Percentiles rank a stretch among this genome's conserved stretches.
Conservation (phyloP, 2,888 invertebrate species). For the Campaea margaritaria region DNA sequence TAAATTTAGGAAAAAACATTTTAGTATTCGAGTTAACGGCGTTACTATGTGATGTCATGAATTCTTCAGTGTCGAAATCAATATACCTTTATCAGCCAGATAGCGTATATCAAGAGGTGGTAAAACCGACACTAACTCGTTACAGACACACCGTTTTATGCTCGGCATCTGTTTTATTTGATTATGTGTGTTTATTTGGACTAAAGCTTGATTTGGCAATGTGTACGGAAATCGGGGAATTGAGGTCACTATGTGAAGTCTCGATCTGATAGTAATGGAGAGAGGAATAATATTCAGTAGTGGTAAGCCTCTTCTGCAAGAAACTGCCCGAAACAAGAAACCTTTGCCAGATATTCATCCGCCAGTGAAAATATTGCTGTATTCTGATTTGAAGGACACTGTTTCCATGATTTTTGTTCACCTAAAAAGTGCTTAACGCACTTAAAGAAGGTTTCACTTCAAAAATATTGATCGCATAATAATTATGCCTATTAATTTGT, state of each 20-base stretch:
- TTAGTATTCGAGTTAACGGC: no score
- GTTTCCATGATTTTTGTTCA: no score
- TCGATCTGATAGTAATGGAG: not conserved
- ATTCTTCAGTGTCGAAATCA: not conserved
- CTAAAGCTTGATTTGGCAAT: constrained; percentile 39
- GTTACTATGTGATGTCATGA: no score
- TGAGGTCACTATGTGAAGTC: constrained; percentile 26
- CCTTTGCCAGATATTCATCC: no score
- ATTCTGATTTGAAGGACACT: no score
- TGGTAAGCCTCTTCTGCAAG: no score
- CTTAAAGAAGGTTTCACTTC: not conserved
- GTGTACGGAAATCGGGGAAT: constrained; percentile 28
- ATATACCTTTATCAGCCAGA: not conserved
- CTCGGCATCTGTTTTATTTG: constrained; percentile 64
- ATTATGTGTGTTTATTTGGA: constrained; percentile 58
- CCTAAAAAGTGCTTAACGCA: no score
- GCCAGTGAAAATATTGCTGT: no score
- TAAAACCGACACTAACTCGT: constrained; percentile 17
- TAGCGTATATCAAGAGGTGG: constrained; percentile 3
- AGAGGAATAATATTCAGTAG: not conserved
- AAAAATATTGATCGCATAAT: not conserved
- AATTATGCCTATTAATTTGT: no score
- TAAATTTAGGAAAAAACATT: no score
- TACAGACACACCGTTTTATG: constrained; percentile 55
- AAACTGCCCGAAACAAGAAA: no score